Evolutionary conservation across 1,140 invertebrate genomes (phyloP).

Genomic region (Hyphantria cunea): DNA sequence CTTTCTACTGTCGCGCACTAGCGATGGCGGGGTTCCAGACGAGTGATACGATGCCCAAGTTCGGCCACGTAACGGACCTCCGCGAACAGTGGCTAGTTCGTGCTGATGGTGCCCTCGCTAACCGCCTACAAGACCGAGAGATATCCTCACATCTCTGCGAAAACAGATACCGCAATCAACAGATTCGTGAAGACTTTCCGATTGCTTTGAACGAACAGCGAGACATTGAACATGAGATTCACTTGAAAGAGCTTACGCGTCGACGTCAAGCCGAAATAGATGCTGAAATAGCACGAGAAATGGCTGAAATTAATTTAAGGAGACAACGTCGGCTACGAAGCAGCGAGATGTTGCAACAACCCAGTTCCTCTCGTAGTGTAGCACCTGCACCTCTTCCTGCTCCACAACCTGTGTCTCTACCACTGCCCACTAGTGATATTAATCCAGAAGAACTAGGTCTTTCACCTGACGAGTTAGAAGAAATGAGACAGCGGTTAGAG

Average conservation of each 20-base stretch:
- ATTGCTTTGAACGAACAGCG: conserved; percentile 91
- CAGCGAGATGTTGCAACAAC: conserved; percentile 51
- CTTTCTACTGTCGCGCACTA: conserved; percentile 34
- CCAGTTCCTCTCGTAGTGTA: conserved; percentile 51
- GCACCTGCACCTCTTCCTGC: conserved; percentile 38
- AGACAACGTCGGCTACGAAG: conserved; percentile 51
- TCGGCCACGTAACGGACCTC: conserved; percentile 71
- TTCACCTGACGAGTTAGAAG: conserved; percentile 82
- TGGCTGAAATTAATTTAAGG: conserved; percentile 71
- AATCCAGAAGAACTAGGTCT: conserved; percentile 81
- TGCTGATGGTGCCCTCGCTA: conserved; percentile 94
- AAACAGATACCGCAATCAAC: conserved; percentile 93
- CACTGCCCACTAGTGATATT: conserved; percentile 43
- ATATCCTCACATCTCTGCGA: conserved; percentile 91
- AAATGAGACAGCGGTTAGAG: conserved; percentile 81
- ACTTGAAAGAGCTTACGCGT: conserved; percentile 54
- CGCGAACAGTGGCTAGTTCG: conserved; percentile 92
- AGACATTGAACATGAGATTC: conserved; percentile 66
- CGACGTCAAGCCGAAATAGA: conserved; percentile 69
- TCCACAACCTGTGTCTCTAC: conserved; percentile 16
- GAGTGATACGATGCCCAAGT: conserved; percentile 75
- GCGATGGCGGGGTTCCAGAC: conserved; percentile 64
- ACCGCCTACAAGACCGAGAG: conserved; percentile 95
- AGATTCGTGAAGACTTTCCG: conserved; percentile 94
- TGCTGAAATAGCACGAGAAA: conserved; percentile 69